Percentiles rank a stretch among this genome's conserved stretches.
phyloP scores from a whole-genome alignment of 1,140 invertebrate species.

The Drosophila rufa region DNA sequence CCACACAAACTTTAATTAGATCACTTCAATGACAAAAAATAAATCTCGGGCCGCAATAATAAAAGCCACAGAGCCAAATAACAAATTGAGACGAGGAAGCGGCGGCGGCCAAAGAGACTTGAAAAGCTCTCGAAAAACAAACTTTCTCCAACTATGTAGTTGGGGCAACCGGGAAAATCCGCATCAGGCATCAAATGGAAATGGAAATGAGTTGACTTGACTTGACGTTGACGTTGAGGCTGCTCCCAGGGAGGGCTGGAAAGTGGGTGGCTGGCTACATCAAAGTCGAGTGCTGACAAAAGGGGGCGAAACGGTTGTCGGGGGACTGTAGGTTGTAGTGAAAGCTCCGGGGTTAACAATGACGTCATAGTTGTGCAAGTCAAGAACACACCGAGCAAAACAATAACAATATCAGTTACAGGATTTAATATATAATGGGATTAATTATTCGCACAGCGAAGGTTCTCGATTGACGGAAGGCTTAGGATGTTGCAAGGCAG shows the following conservation, averaged over 20 bases:
- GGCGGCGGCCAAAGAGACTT: conserved; percentile 1
- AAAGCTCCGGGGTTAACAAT: conserved; percentile 80
- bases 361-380: conserved; percentile 77
- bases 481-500: too few relatives aligned
- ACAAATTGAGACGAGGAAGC: conserved; percentile 54
- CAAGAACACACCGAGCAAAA: conserved; percentile 17
- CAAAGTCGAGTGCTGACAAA: conserved; percentile 32
- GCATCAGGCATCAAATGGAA: conserved; percentile 67
- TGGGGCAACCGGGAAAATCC: conserved; percentile 43
- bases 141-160: conserved; percentile 65
- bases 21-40: conserved; percentile 78
- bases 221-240: conserved; percentile 49
- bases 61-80: conserved; percentile 62
- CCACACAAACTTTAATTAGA: conserved; percentile 79
- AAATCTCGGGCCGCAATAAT: conserved; percentile 78
- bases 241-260: conserved; percentile 11
- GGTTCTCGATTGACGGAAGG: too few relatives aligned
- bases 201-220: conserved; percentile 77
- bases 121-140: conserved; percentile 68
- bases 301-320: neutral
- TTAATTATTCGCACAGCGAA: too few relatives aligned
- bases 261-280: conserved; percentile 30
- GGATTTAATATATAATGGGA: neutral
- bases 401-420: neutral
- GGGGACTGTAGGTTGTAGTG: conserved; percentile 12